Conservation (phyloP, 2,113 vertebrate genomes). For the Varanus komodoensis region DNA sequence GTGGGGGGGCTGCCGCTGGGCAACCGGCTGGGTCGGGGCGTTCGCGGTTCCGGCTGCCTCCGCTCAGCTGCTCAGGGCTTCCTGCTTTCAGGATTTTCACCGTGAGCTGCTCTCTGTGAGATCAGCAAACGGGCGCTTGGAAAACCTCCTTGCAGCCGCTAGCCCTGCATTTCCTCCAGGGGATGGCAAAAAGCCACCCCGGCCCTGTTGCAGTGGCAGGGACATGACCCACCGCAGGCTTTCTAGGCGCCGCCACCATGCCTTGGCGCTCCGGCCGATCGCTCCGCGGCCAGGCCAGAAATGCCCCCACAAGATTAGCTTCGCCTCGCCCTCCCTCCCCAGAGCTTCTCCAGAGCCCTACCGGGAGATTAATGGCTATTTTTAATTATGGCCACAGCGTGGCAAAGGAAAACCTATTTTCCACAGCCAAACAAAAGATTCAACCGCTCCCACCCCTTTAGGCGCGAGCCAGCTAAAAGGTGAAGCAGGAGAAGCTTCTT, state of each 20-base stretch:
- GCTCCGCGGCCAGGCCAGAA: slow-evolving; percentile 9
- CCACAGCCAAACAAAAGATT: neutral
- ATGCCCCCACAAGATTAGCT: slow-evolving; percentile 11
- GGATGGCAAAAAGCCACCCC: fast-evolving
- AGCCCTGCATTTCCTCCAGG: neutral
- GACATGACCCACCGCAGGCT: neutral
- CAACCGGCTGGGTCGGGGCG: too few relatives aligned
- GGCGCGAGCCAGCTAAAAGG: neutral
- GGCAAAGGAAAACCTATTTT: neutral
- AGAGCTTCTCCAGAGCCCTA: neutral
- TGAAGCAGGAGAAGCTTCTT: neutral
- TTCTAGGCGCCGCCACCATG: neutral
- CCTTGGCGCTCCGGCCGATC: neutral
- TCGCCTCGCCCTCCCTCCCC: neutral
- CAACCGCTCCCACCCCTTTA: neutral
- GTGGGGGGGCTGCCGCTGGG: too few relatives aligned
- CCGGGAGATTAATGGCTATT: neutral
- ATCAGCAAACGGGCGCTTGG: slow-evolving; percentile 32
- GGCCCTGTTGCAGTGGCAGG: neutral
- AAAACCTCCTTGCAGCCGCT: neutral
- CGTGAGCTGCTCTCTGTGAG: neutral
- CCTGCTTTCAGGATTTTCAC: slow-evolving; percentile 30
- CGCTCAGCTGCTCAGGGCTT: neutral
- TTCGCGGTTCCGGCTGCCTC: slow-evolving; percentile 55
- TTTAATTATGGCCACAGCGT: neutral